These are phyloP conservation scores for Eucriotettix oculatus DNA, from an alignment of 2,888 invertebrate genomes.

Conservation along the genomic window DNA sequence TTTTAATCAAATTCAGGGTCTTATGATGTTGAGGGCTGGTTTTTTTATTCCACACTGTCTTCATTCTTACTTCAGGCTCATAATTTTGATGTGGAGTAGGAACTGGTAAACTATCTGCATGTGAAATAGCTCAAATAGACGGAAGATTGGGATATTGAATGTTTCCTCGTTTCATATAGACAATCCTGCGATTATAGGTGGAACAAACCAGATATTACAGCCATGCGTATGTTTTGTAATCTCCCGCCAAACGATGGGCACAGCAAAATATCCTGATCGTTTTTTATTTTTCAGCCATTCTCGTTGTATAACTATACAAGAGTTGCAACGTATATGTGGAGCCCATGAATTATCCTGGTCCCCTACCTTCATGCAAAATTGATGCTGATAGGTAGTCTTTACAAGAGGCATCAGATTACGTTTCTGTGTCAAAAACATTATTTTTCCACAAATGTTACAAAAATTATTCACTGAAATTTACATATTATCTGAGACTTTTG, in stretches of 20 bases:
- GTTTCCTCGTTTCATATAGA: not conserved
- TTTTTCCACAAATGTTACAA: not conserved
- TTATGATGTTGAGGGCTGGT: not conserved
- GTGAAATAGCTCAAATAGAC: not conserved
- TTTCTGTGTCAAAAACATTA: slow-evolving; percentile 1
- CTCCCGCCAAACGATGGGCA: not conserved
- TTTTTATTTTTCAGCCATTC: not conserved
- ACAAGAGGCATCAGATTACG: not conserved
- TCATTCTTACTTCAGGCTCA: not conserved
- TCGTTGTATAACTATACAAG: not conserved
- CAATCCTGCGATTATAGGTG: not conserved
- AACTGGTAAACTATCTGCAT: not conserved
- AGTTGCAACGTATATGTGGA: not conserved
- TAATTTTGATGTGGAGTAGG: not conserved
- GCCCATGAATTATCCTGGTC: not conserved
- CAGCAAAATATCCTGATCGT: not conserved
- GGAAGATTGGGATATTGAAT: not conserved
- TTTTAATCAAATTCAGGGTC: not conserved
- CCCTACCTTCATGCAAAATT: not conserved
- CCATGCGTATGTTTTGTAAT: not conserved
- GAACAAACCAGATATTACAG: not conserved
- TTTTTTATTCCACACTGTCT: slow-evolving; percentile 1
- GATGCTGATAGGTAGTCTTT: not conserved
- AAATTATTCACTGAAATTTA: not conserved
- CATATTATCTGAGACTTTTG: not conserved